A percentile compares a stretch with the other conserved stretches of the same genome.
phyloP scores from a whole-genome alignment of 2,113 vertebrate species.

The Trogon surrucura region DNA sequence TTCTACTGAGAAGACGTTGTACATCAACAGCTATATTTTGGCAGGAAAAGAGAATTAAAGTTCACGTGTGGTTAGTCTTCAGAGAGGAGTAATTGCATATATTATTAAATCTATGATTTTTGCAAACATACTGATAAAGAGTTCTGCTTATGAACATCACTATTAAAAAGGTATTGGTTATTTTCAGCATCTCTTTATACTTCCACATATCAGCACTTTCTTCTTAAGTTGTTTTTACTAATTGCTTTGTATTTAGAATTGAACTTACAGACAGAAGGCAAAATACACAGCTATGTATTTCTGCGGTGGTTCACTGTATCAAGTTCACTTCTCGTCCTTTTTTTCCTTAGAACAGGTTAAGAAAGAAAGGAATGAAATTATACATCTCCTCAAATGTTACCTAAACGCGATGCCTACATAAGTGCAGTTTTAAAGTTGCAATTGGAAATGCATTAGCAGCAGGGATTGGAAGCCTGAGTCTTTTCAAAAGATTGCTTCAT shows the following conservation, averaged over 20 bases:
- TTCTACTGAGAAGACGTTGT: background rate
- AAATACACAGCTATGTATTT: background rate
- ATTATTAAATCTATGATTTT: background rate
- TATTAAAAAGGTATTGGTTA: background rate
- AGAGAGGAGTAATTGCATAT: background rate
- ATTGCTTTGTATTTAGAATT: background rate
- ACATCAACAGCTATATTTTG: background rate
- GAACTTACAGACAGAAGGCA: background rate
- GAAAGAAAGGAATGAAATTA: background rate
- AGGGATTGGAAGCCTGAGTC: background rate
- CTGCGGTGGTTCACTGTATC: background rate
- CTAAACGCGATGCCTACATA: background rate
- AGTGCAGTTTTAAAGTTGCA: background rate
- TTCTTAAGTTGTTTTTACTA: background rate
- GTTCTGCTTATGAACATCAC: background rate
- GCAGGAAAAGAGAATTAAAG: background rate
- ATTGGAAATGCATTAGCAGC: conserved; percentile 40
- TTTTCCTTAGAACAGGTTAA: background rate
- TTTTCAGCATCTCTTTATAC: background rate
- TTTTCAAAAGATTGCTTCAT: conserved; percentile 8
- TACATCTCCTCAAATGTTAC: background rate
- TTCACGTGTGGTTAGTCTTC: background rate
- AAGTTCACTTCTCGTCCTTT: background rate
- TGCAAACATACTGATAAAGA: background rate
- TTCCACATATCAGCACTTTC: background rate